Evolutionary conservation across 2,113 vertebrate genomes (phyloP).

Genomic region (Muntiacus muntjak): DNA sequence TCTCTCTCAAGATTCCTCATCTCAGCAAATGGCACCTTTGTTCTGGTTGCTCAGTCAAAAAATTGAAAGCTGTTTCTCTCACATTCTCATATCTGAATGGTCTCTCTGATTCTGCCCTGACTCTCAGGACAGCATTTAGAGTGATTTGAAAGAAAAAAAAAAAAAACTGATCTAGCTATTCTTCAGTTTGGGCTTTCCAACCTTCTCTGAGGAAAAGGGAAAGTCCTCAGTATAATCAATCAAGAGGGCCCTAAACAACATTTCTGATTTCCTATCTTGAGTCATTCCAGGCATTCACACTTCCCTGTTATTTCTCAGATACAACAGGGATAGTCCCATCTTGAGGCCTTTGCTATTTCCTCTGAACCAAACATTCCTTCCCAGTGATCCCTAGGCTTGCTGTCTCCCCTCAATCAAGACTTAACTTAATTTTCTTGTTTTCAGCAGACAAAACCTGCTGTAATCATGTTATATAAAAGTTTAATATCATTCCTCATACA

Average conservation of each 20-base stretch:
- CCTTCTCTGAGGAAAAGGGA: background rate
- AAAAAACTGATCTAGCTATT: background rate
- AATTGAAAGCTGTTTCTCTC: background rate
- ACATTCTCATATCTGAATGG: background rate
- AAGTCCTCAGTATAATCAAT: background rate
- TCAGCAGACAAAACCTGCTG: background rate
- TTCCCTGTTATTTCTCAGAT: background rate
- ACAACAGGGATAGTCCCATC: background rate
- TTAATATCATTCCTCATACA: background rate
- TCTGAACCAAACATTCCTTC: background rate
- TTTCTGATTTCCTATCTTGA: background rate
- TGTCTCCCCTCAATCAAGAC: background rate
- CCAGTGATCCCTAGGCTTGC: background rate
- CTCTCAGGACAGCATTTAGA: background rate
- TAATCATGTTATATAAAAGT: background rate
- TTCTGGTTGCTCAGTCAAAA: background rate
- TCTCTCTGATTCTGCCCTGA: background rate
- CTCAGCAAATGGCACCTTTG: background rate
- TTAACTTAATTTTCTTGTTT: background rate
- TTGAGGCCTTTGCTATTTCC: background rate
- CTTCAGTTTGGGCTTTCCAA: background rate
- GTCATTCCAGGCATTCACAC: background rate
- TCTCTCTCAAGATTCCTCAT: background rate
- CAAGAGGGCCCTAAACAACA: background rate
- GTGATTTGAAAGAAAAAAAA: no score